Evolutionary conservation across 2,113 vertebrate genomes (phyloP), one percentile per base, ranked within the genome.

Genomic region (Gasterosteus nipponicus): DNA sequence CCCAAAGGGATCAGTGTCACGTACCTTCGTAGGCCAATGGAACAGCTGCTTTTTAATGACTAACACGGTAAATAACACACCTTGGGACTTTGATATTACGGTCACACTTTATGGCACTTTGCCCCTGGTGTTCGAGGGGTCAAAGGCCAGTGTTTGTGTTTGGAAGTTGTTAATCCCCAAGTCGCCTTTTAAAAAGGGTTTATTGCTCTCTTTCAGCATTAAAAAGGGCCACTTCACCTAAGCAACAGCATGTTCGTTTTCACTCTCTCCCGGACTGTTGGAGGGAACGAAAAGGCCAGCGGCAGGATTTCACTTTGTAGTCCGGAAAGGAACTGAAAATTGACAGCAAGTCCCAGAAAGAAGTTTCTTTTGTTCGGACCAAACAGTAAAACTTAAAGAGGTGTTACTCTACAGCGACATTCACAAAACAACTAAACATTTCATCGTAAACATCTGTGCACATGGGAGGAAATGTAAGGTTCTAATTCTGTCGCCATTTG

Each of bases 61-160:
- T 74, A 63, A 71, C 22, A 68, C 14, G 31, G 29, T 33, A 58
- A 79, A 73, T 47, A 41, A 44, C 83, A 71, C 62, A 78, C 42
- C 33, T 75, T 42, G 5, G 41, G 75, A 56, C 26, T 62, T 68
- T 49, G 11, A 71, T 64, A 67, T 57, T 35, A 46, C 53, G 18
- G 67, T 33, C 49, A 44, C 33, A 19, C 22, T 69, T 53, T 26
- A 26, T 26, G 22, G 22, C 22, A 26, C 22, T 26, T 26, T 26
- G 22, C 22, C 22, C 22, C 22, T 26, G 22, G 22, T 26, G 22
- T 26, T 26, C 22, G 56, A 60, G 35, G 35, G 35, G n/a, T 69
- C 53, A 79, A 51, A 73, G 41, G 11, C 46, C 35, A 58, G n/a
- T 46, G 47, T 46, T 39, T n/a, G 60, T 67, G 41, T 73, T 39